A percentile compares a stretch with the other conserved stretches of the same genome.
These are phyloP conservation scores for Arctocebus calabarensis DNA, from an alignment of 2,797 vertebrate genomes.

Conservation along the genomic window DNA sequence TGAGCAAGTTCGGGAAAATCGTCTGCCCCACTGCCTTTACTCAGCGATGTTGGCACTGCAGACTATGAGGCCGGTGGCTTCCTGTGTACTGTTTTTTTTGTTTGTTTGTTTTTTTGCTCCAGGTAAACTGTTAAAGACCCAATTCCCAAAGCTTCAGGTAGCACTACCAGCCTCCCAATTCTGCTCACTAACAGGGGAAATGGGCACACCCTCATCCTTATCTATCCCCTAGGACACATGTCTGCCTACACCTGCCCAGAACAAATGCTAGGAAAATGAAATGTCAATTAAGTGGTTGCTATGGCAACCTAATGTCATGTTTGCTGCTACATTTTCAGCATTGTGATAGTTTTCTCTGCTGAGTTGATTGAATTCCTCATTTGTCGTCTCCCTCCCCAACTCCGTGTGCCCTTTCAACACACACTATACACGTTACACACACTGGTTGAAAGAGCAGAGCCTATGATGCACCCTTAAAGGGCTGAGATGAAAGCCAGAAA, in stretches of 20 bases:
- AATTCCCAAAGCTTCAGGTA: background rate
- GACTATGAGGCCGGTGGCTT: background rate
- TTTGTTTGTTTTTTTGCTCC: background rate
- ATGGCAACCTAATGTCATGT: slow-evolving; percentile 51
- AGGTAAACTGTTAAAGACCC: background rate
- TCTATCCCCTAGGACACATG: background rate
- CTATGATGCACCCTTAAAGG: background rate
- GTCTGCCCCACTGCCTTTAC: fast-evolving
- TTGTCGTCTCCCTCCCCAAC: background rate
- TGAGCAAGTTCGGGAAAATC: background rate
- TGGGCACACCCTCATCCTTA: background rate
- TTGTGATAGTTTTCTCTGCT: background rate
- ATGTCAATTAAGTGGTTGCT: slow-evolving; percentile 74
- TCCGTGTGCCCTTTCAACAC: background rate
- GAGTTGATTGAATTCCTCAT: slow-evolving; percentile 25
- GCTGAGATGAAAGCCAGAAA: background rate
- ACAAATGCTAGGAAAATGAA: slow-evolving; percentile 64
- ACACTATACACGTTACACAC: background rate
- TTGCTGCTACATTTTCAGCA: background rate
- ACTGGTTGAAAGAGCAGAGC: background rate
- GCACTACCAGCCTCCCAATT: background rate
- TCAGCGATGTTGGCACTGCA: background rate
- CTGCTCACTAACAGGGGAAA: background rate
- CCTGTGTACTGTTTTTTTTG: background rate
- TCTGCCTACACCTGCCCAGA: slow-evolving; percentile 64